These are phyloP conservation scores for Reticulitermes lucifugus DNA, from an alignment of 2,888 invertebrate species.

Conservation along the genomic window DNA sequence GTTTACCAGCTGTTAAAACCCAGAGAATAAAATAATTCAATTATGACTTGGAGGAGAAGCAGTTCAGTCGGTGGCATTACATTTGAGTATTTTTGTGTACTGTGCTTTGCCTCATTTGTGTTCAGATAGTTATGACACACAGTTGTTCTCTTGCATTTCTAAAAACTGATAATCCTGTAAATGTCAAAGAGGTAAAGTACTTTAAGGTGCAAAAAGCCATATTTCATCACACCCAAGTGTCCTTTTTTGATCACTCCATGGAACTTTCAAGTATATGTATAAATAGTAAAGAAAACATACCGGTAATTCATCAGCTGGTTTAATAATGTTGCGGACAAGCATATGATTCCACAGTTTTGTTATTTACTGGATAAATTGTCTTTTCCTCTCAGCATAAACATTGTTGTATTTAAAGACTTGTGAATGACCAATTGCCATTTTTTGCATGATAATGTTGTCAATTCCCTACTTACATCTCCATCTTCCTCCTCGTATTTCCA, in stretches of 20 bases:
- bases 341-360: slow-evolving; percentile 33
- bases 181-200: slow-evolving; percentile 33
- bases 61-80: background rate
- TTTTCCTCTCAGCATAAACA: slow-evolving; percentile 29
- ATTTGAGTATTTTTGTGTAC: background rate
- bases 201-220: slow-evolving; percentile 35
- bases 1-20: slow-evolving; percentile 9
- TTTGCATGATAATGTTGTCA: slow-evolving; percentile 37
- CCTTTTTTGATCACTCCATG: slow-evolving; percentile 47
- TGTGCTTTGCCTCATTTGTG: slow-evolving; percentile 14
- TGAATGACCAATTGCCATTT: slow-evolving; percentile 51
- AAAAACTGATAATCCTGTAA: slow-evolving; percentile 9
- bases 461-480: slow-evolving; percentile 7
- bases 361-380: slow-evolving; percentile 24
- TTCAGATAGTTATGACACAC: background rate
- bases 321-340: slow-evolving; percentile 24
- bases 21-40: background rate
- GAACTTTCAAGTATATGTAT: slow-evolving; percentile 37
- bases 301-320: slow-evolving; percentile 35
- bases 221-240: slow-evolving; percentile 50
- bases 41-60: background rate
- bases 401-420: slow-evolving; percentile 38
- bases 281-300: background rate
- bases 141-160: background rate
- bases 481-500: slow-evolving; percentile 10